A percentile compares a stretch with the other conserved stretches of the same genome.
These are phyloP conservation scores for Dynastes grantii DNA, from an alignment of 2,888 invertebrate genomes.

Conservation along the genomic window DNA sequence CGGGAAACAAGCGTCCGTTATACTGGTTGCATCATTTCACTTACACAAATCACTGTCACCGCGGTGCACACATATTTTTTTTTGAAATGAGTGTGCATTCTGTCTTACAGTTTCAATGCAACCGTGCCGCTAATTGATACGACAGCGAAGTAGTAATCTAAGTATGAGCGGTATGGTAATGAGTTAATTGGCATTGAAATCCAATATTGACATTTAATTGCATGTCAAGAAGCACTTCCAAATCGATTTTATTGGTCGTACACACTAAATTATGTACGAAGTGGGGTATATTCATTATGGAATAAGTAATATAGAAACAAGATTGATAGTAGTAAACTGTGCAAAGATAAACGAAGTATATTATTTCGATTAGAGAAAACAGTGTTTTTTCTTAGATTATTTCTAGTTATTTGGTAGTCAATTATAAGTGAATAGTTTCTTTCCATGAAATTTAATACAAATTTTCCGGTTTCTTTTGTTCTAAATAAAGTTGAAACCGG, in stretches of 20 bases:
- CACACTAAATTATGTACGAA: background rate
- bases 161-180: slow-evolving; percentile 28
- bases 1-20: slow-evolving; percentile 14
- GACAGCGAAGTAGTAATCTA: slow-evolving; percentile 14
- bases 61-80: background rate
- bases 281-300: slow-evolving; percentile 1
- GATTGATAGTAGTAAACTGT: background rate
- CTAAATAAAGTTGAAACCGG: no score
- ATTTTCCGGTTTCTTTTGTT: no score
- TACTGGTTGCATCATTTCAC: slow-evolving; percentile 20
- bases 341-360: background rate
- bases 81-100: slow-evolving; percentile 8
- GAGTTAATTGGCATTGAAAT: slow-evolving; percentile 41
- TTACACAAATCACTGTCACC: slow-evolving; percentile 33
- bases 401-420: no score
- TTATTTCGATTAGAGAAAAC: no score
- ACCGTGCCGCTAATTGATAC: slow-evolving; percentile 10
- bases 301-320: background rate
- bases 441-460: no score
- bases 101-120: background rate
- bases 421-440: no score
- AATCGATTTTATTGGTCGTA: slow-evolving; percentile 5
- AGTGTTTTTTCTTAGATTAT: no score
- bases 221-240: background rate
- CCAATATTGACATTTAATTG: slow-evolving; percentile 39